Evolutionary conservation across 2,888 invertebrate species (phyloP).

Genomic region (Monopis laevigella): DNA sequence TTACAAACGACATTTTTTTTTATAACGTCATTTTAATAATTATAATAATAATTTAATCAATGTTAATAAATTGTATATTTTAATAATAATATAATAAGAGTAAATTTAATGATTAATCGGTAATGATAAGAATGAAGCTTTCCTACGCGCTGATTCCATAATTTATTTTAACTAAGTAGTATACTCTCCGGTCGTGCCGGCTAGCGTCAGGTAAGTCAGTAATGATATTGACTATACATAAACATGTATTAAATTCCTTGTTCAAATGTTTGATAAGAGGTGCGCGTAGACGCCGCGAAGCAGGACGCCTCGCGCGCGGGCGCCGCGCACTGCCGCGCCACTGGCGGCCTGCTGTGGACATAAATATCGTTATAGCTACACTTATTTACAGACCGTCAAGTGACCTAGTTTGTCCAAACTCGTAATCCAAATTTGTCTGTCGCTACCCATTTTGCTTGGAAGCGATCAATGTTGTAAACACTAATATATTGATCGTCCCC

Average conservation of each 20-base stretch:
- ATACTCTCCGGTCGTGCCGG: conserved; percentile 65
- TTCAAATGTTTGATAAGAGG: conserved; percentile 3
- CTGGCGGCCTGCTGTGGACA: conserved; percentile 2
- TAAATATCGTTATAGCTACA: too few species aligned
- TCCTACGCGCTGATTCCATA: conserved; percentile 68
- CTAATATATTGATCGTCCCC: too few species aligned
- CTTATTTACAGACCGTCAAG: too few species aligned
- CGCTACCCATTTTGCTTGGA: too few species aligned
- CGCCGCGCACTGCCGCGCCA: conserved; percentile 7
- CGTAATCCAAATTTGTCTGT: too few species aligned
- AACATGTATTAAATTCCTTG: conserved; percentile 29
- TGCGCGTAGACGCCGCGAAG: conserved; percentile 6
- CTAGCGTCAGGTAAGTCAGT: conserved; percentile 52
- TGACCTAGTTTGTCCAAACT: too few species aligned
- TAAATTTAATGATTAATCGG: conserved; percentile 67
- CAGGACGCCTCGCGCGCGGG: conserved; percentile 1
- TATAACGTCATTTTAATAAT: conserved; percentile 66
- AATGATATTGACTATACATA: conserved; percentile 62
- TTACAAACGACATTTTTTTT: conserved; percentile 68
- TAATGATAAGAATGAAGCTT: conserved; percentile 70
- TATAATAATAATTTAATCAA: conserved; percentile 68
- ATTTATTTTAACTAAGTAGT: conserved; percentile 75
- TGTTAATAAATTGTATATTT: conserved; percentile 68
- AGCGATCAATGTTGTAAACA: too few species aligned
- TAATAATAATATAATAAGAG: conserved; percentile 69